phyloP scores from a whole-genome alignment of 1,140 invertebrate genomes.

The Oppia nitens region DNA sequence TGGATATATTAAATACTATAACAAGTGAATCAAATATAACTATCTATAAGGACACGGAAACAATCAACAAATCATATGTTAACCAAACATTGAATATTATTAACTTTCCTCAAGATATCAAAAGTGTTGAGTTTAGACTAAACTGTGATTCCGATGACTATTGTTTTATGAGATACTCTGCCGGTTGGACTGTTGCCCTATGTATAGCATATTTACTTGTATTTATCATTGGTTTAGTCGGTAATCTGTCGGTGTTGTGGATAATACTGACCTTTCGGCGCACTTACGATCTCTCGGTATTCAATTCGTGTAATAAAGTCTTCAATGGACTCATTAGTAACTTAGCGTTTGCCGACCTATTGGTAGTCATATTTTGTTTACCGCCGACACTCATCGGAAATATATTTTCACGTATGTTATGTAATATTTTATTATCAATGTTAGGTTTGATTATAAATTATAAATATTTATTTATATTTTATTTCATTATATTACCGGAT shows the following conservation, averaged over 20 bases:
- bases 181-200: slow-evolving; percentile 21
- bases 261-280: slow-evolving; percentile 13
- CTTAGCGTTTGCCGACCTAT: slow-evolving; percentile 32
- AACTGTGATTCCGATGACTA: not conserved
- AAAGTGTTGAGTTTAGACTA: too few species aligned
- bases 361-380: slow-evolving; percentile 38
- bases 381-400: slow-evolving; percentile 33
- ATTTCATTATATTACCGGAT: too few species aligned
- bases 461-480: too few species aligned
- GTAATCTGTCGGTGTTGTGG: slow-evolving; percentile 26
- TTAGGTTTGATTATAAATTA: too few species aligned
- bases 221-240: slow-evolving; percentile 33
- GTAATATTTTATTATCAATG: too few species aligned
- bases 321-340: slow-evolving; percentile 32
- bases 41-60: too few species aligned
- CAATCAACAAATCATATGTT: too few species aligned
- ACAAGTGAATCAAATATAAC: too few species aligned
- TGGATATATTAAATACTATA: too few species aligned
- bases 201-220: slow-evolving; percentile 27
- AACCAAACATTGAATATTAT: too few species aligned
- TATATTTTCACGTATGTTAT: slow-evolving; percentile 26
- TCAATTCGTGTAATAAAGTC: slow-evolving; percentile 23
- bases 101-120: too few species aligned
- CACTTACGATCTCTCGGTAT: not conserved
- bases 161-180: slow-evolving; percentile 22